These are phyloP conservation scores for Sebastes oblongus DNA, from an alignment of 2,797 vertebrate genomes.

Conservation along the genomic window DNA sequence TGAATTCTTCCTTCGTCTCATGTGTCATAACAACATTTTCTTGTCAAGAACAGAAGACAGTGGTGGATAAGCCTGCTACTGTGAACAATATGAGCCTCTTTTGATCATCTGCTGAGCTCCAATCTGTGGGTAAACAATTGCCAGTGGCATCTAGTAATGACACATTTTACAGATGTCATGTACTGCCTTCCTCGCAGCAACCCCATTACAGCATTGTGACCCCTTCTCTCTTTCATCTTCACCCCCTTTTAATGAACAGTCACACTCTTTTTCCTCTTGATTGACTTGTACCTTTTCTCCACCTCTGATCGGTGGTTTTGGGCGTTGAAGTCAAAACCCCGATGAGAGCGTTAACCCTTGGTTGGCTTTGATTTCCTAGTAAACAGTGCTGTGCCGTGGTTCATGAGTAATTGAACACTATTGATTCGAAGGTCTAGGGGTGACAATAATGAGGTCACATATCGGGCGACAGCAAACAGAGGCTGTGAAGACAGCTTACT, in stretches of 20 bases:
- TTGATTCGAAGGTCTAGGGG: conserved; percentile 76
- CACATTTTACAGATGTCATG: conserved; percentile 75
- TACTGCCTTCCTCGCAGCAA: conserved; percentile 44
- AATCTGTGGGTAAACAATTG: conserved; percentile 74
- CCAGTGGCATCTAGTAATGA: conserved; percentile 65
- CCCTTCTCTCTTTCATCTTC: conserved; percentile 71
- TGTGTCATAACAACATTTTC: conserved; percentile 40
- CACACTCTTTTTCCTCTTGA: conserved; percentile 52
- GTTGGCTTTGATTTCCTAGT: conserved; percentile 52
- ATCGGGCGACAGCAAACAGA: conserved; percentile 75
- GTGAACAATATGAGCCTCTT: conserved; percentile 45
- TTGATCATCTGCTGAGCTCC: conserved; percentile 71
- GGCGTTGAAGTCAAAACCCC: conserved; percentile 39
- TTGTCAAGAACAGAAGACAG: conserved; percentile 38
- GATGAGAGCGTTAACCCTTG: conserved; percentile 62
- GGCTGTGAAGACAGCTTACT: conserved; percentile 56
- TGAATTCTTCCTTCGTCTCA: conserved; percentile 4
- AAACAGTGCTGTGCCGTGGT: conserved; percentile 57
- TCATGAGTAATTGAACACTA: conserved; percentile 82
- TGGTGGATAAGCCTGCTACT: conserved; percentile 20
- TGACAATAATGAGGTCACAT: conserved; percentile 78
- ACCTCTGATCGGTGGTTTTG: conserved; percentile 23
- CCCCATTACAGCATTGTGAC: conserved; percentile 70
- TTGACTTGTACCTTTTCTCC: conserved; percentile 53
- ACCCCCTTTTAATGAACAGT: conserved; percentile 73